Base-by-base conservation (phyloP, 2,888 invertebrate genomes). In the Tetragonisca angustula region DNA sequence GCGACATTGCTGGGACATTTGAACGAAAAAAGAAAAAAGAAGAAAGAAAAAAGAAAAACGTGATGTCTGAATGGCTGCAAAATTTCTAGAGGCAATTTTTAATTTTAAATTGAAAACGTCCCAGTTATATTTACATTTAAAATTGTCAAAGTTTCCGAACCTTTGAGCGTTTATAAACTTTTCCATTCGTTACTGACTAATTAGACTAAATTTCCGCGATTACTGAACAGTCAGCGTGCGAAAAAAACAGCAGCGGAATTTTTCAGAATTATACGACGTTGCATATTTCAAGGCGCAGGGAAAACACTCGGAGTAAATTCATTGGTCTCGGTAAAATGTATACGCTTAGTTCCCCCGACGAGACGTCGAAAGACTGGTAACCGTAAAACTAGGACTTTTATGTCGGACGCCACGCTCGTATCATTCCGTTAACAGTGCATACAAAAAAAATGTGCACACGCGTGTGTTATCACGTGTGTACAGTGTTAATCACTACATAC, bases 261-360 rank as follows among this genome's bases (percentile, higher is more conserved):
- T 49, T 3, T 27, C 21, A n/a, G 27, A 72, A 49, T 61, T 49
- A 21, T 49, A 72, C 15, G 11, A 50, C 6, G 0, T 17, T 19
- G 19, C 4, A 27, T 27, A 36, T 71, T 24, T 56, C 19, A 9
- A 5, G 11, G 19, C 6, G 61, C 17, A 32, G 24, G 19, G 32
- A 43, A 62, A 62, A 50, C 27, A 32, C 32, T 21, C 49, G 13
- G 27, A 49, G 49, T 11, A 61, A 72, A 72, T 72, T 72, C 52
- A 61, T 61, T 72, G 21, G 2, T 59, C 24, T 19, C 24, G n/a
- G 49, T 21, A 72, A 72, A 72, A 21, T 49, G 27, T 61, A 59
- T 15, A 27, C 43, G 9, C 61, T 59, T 49, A 27, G 19, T 21
- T 43, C 13, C 27, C 15, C 19, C 49, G 24, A 36, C n/a, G 36